Base-by-base conservation (phyloP, 2,113 vertebrate species). In the Lota lota region DNA sequence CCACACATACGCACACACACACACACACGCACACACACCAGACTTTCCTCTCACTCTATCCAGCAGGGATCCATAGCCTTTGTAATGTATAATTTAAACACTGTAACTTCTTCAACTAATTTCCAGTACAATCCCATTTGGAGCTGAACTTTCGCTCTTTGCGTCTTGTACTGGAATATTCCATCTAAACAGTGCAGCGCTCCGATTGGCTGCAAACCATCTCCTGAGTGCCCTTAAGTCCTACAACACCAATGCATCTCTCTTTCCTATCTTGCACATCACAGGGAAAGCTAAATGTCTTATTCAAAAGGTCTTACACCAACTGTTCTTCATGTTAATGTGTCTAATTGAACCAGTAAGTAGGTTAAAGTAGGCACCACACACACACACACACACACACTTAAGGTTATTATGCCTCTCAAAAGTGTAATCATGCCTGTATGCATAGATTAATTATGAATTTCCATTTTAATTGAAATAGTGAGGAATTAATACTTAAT, bases 1-100 rank as follows among this genome's bases (percentile, higher is more conserved):
- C 4, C 28, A 28, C 24, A 28, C 5, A 1, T 6, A 1, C 28
- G 7, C 28, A 4, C 4, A 6, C 61, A 62, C 61, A 14, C 21
- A 18, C 63, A 66, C 22, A 22, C 63, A 72, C 33, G 51, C 21
- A 18, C 15, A 2, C 64, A 74, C 61, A 58, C 51, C 24, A 62
- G 57, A 51, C 54, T 60, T 40, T 64, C 1, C 8, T 24, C 64
- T 71, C 47, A 54, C 72, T 65, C 59, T 24, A 68, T 74, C 70
- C 76, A 63, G 66, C 64, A 67, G 66, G 76, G 67, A 68, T 80
- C 57, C 68, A 79, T 88, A 0, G 18, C 79, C 61, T 62, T 81
- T 85, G 79, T 82, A 73, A 87, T 83, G 74, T 80, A 85, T 83
- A 83, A 84, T 85, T 85, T 81, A 88, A 76, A 76, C 73, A 71